Evolutionary conservation across 2,888 invertebrate species (phyloP).

Genomic region (Pemphredon lugubris): DNA sequence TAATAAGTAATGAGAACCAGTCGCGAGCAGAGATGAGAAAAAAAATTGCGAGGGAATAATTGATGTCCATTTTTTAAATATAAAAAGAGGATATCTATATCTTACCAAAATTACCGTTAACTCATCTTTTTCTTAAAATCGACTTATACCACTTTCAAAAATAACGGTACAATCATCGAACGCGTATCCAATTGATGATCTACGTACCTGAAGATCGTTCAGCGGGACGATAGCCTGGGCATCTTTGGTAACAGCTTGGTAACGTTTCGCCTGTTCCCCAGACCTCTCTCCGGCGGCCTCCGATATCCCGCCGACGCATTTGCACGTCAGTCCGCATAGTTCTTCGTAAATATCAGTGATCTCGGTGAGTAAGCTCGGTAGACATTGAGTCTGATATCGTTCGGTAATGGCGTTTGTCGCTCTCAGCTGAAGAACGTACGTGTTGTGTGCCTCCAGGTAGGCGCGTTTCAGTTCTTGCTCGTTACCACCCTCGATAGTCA

Average conservation of each 20-base stretch:
- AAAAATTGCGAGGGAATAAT: too few species aligned
- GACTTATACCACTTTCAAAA: too few species aligned
- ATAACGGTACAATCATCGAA: too few species aligned
- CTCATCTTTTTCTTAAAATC: too few species aligned
- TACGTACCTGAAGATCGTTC: constrained; percentile 86
- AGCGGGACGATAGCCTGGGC: constrained; percentile 89
- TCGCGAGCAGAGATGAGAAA: too few species aligned
- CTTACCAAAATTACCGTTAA: too few species aligned
- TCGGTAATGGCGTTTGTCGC: constrained; percentile 97
- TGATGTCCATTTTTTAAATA: too few species aligned
- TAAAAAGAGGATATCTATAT: too few species aligned
- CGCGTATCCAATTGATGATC: too few species aligned
- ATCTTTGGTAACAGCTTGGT: constrained; percentile 90
- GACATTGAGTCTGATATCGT: constrained; percentile 91
- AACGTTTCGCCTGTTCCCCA: constrained; percentile 92
- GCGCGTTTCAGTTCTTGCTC: constrained; percentile 85
- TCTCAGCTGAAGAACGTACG: constrained; percentile 94
- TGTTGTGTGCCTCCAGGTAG: constrained; percentile 96
- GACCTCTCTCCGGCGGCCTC: constrained; percentile 94
- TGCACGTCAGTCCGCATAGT: constrained; percentile 84
- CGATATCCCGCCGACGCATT: constrained; percentile 86
- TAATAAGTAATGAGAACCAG: too few species aligned
- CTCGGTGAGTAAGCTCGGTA: constrained; percentile 94
- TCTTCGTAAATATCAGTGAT: constrained; percentile 96
- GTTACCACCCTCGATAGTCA: constrained; percentile 83